Base-by-base conservation (phyloP, 2,797 vertebrate genomes). In the Diplodus sargus region DNA sequence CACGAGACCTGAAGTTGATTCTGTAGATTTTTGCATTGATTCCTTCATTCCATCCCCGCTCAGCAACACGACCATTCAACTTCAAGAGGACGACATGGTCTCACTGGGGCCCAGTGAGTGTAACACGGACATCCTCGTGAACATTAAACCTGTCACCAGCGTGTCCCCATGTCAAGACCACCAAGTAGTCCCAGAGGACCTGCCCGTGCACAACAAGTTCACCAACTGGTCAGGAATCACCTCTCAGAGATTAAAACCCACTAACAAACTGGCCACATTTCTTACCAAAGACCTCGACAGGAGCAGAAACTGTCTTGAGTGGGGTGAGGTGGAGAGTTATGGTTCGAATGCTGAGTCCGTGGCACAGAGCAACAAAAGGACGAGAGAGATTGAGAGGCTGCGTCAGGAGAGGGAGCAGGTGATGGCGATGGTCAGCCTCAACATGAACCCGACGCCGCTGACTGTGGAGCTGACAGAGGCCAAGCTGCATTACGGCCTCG, bases 171-270 rank as follows among this genome's bases (percentile, higher is more conserved):
- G 78, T 84, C 85, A 69, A 12, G 88, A 87, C 52, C 60, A 52
- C 22, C 84, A 25, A 7, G 57, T 56, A 34, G 58, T 93, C 47
- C 95, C 96, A 2, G 92, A 95, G 59, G 91, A 96, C 84, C 89
- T 98, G 11, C 97, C 97, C 0, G 10, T 97, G 61, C 98, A 98
- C 94, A 98, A 99, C 71, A 98, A 98, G 87, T 98, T 97, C 79
- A 97, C 91, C 74, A 95, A 97, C 89, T 99, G 97, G 97, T 95
- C 95, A 0, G 97, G 97, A 47, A 95, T 98, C 56, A 93, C 81
- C 73, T 87, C 87, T n/a, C 88, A 75, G 51, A 77, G 81, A 52
- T 25, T 88, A 5, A 87, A 89, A 0, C 78, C 78, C 20, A 82
- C 79, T 13, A 63, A 43, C 48, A 90, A 70, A 28, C n/a, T 4